phyloP scores from a whole-genome alignment of 2,113 vertebrate genomes.

The Dasyornis broadbenti region DNA sequence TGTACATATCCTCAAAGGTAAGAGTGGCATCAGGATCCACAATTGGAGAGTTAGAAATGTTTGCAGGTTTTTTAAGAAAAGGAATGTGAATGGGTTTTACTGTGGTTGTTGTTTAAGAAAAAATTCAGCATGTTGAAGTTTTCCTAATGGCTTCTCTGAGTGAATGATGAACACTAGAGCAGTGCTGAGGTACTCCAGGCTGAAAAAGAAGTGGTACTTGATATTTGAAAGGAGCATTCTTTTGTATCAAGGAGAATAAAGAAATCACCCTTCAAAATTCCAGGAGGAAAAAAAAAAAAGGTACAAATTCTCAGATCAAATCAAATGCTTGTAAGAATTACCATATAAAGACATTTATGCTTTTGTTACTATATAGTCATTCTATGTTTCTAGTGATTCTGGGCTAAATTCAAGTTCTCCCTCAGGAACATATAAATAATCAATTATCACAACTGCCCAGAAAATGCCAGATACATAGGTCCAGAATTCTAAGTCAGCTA shows the following conservation, averaged over 20 bases:
- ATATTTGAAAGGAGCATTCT: background rate
- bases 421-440: background rate
- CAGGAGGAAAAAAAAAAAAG: background rate
- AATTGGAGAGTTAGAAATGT: background rate
- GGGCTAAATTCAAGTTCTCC: background rate
- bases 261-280: background rate
- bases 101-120: background rate
- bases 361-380: background rate
- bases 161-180: background rate
- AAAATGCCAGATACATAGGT: background rate
- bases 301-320: background rate
- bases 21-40: background rate
- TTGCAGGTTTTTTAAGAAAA: background rate
- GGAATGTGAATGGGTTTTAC: rapidly evolving
- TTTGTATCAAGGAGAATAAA: background rate
- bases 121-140: background rate
- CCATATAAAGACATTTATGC: background rate
- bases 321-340: background rate
- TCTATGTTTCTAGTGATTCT: background rate
- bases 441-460: background rate
- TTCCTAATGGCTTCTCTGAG: background rate
- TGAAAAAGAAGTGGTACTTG: background rate
- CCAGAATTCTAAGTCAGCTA: background rate
- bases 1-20: background rate
- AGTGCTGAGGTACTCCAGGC: background rate